Percentiles rank a stretch among this genome's conserved stretches.
These are phyloP conservation scores for Leptobrachium leishanense DNA, from an alignment of 2,113 vertebrate genomes.

Conservation along the genomic window DNA sequence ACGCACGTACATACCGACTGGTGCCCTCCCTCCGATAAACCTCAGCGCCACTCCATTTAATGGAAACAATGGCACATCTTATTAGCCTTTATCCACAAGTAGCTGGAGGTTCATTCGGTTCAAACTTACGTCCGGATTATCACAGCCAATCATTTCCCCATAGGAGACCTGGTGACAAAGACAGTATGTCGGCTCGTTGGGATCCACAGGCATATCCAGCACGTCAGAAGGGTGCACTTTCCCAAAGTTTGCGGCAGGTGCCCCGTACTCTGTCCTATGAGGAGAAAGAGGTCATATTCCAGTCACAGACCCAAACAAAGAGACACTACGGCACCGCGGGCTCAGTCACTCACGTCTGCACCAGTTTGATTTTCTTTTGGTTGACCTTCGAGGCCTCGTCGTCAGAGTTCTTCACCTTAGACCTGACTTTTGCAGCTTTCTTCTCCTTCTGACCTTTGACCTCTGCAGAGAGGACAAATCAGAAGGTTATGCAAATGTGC, in stretches of 20 bases:
- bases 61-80: background rate
- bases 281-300: background rate
- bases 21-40: background rate
- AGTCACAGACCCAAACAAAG: no score
- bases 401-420: constrained; percentile 92
- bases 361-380: constrained; percentile 92
- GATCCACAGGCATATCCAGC: constrained; percentile 97
- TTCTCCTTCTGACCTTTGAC: constrained; percentile 89
- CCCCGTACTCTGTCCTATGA: constrained; percentile 86
- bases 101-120: background rate
- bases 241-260: constrained; percentile 83
- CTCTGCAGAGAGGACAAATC: constrained; percentile 61
- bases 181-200: constrained; percentile 97
- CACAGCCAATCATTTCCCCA: constrained; percentile 98
- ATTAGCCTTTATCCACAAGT: background rate
- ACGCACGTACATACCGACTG: no score
- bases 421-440: constrained; percentile 86
- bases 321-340: no score
- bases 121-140: constrained; percentile 92
- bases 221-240: constrained; percentile 94
- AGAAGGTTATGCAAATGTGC: constrained; percentile 18
- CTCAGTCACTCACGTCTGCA: constrained; percentile 78
- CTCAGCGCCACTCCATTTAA: background rate
- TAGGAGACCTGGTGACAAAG: constrained; percentile 98
- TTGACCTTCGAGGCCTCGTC: constrained; percentile 87